Conservation (phyloP, 2,113 vertebrate genomes). For the Gasterosteus aculeatus region DNA sequence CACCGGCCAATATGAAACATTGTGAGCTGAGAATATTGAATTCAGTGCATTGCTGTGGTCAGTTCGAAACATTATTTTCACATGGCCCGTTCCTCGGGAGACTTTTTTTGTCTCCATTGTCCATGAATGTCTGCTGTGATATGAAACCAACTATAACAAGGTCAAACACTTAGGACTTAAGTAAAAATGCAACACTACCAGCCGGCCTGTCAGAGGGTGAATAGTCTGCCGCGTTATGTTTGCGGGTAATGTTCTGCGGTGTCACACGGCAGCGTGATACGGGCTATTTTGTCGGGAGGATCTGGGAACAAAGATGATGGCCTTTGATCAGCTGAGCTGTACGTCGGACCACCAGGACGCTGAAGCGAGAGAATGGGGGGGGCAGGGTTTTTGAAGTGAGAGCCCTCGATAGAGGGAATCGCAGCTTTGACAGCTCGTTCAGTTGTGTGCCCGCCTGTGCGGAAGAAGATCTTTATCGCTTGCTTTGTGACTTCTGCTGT, state of each 20-base stretch:
- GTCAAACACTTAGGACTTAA: background rate
- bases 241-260: background rate
- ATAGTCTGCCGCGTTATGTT: slow-evolving; percentile 10
- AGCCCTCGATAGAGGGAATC: slow-evolving; percentile 49
- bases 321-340: slow-evolving; percentile 73
- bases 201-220: slow-evolving; percentile 23
- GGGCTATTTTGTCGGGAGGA: slow-evolving; percentile 69
- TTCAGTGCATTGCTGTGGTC: background rate
- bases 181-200: background rate
- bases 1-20: background rate
- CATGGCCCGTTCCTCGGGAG: slow-evolving; percentile 3
- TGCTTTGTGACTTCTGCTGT: slow-evolving; percentile 2
- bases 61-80: slow-evolving; percentile 15
- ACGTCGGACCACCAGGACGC: slow-evolving; percentile 53
- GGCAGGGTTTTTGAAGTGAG: slow-evolving; percentile 62
- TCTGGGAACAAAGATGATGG: slow-evolving; percentile 62
- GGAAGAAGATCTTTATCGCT: slow-evolving; percentile 43
- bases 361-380: slow-evolving; percentile 26
- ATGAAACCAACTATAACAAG: background rate
- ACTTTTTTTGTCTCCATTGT: background rate
- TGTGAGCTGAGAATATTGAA: background rate
- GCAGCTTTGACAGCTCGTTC: slow-evolving; percentile 59
- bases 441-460: slow-evolving; percentile 25
- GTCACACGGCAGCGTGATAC: slow-evolving; percentile 48
- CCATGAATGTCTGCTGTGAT: background rate